Evolutionary conservation across 2,797 vertebrate species (phyloP), one percentile per base, ranked within the genome.

Genomic region (Psittacula derbiana): DNA sequence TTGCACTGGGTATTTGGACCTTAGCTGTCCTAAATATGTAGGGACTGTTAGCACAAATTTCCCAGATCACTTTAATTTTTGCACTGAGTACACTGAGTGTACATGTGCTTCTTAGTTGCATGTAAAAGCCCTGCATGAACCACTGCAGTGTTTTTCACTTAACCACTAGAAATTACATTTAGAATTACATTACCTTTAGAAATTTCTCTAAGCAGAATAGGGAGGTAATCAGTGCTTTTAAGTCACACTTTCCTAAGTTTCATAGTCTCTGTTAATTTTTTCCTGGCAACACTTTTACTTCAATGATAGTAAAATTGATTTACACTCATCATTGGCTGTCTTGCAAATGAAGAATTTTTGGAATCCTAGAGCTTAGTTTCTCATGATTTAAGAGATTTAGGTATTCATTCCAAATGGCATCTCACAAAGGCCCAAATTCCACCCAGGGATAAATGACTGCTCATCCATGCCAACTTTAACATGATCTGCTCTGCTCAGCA

Each of bases 301-400:
- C 23, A 12, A 13, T 74, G 10, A 25, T 20, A 55, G 27, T 43
- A 47, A 71, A 93, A 53, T 91, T 93, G 40, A 66, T 80, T 94
- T 88, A 66, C 11, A 16, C 16, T 64, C 31, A 76, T 58, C 64
- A 33, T 21, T 81, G 52, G 21, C 36, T 74, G 52, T 16, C 82
- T 88, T 31, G 85, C 64, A 65, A 50, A 65, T 25, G n/a, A 90
- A 94, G 69, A 93, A 88, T 93, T 91, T 92, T 84, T 83, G 46
- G 91, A 93, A 97, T 94, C 74, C 81, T 90, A 24, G 86, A 88
- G 61, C 81, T 90, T 76, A 78, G 60, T 17, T 94, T 66, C 40
- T 86, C 46, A 13, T 38, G 30, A 44, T 92, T 89, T 93, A 67
- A 79, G 28, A 88, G 87, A 94, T 95, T 88, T 90, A 11, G 41